Conservation (phyloP, 2,888 invertebrate species). For the Tanaodytes sp. region DNA sequence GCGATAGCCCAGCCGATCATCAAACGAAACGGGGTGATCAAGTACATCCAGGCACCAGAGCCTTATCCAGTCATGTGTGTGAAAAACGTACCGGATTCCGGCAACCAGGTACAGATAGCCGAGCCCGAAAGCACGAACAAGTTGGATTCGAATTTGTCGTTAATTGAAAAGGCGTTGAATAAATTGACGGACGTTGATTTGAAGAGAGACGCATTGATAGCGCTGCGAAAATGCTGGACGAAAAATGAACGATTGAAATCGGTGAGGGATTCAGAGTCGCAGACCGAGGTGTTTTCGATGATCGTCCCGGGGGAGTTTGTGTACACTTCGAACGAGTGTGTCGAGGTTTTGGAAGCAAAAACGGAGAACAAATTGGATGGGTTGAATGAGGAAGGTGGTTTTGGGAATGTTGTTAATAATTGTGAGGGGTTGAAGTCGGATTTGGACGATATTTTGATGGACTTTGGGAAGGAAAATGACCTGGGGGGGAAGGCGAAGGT, state of each 20-base stretch:
- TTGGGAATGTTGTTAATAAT: not conserved
- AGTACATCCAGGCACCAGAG: too few relatives aligned
- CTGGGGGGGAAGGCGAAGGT: conserved; percentile 11
- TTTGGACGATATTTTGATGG: conserved; percentile 43
- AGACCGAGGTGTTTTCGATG: not conserved
- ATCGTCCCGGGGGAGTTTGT: not conserved
- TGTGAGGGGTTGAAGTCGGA: conserved; percentile 22
- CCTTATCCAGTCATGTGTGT: too few relatives aligned
- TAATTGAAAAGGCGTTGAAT: not conserved
- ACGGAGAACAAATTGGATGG: not conserved
- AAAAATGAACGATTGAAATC: not conserved
- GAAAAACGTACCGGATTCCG: too few relatives aligned
- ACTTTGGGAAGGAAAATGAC: conserved; percentile 29
- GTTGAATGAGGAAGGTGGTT: not conserved
- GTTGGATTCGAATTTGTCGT: not conserved
- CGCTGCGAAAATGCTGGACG: not conserved
- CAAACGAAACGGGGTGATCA: too few relatives aligned
- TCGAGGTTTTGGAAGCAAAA: too few relatives aligned
- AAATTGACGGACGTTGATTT: not conserved
- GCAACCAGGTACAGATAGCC: too few relatives aligned
- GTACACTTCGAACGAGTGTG: too few relatives aligned
- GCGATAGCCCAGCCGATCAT: too few relatives aligned
- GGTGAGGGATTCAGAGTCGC: not conserved
- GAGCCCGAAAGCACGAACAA: not conserved
- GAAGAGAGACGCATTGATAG: not conserved